phyloP scores from a whole-genome alignment of 2,888 invertebrate species.

The Xylocampa areola region DNA sequence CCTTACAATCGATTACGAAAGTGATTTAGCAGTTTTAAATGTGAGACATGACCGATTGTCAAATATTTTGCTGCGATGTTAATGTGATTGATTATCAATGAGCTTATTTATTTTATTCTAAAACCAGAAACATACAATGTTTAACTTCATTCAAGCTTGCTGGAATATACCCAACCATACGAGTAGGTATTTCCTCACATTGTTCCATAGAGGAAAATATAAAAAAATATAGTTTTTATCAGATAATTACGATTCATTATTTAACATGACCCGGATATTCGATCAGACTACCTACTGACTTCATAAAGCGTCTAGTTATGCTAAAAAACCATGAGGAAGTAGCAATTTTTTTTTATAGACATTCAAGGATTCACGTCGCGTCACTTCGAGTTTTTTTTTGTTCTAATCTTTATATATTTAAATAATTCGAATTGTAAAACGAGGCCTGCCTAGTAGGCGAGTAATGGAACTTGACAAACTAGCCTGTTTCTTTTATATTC shows the following conservation, averaged over 20 bases:
- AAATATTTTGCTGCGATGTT: conserved; percentile 6
- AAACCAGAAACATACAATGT: too few species aligned
- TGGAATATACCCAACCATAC: neutral
- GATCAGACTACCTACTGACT: conserved; percentile 60
- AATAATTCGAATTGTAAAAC: conserved; percentile 33
- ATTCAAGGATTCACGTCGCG: conserved; percentile 70
- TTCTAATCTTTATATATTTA: conserved; percentile 30
- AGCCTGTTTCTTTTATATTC: conserved; percentile 15
- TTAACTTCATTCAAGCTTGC: conserved; percentile 18
- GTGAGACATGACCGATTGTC: conserved; percentile 16
- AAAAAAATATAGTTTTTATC: conserved; percentile 28
- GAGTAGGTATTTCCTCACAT: conserved; percentile 31
- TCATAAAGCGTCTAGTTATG: conserved; percentile 62
- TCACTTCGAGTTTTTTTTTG: conserved; percentile 58
- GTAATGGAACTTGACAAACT: conserved; percentile 49
- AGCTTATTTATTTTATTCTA: too few species aligned
- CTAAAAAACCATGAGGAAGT: conserved; percentile 75
- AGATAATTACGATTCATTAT: conserved; percentile 38
- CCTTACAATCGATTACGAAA: conserved; percentile 41
- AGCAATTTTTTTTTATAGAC: conserved; percentile 66
- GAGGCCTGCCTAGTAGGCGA: conserved; percentile 24
- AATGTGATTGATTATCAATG: neutral
- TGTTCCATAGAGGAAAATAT: conserved; percentile 30
- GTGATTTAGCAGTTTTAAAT: conserved; percentile 27
- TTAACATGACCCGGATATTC: conserved; percentile 68